Conservation (phyloP, 2,113 vertebrate genomes). For the Anolis carolinensis region DNA sequence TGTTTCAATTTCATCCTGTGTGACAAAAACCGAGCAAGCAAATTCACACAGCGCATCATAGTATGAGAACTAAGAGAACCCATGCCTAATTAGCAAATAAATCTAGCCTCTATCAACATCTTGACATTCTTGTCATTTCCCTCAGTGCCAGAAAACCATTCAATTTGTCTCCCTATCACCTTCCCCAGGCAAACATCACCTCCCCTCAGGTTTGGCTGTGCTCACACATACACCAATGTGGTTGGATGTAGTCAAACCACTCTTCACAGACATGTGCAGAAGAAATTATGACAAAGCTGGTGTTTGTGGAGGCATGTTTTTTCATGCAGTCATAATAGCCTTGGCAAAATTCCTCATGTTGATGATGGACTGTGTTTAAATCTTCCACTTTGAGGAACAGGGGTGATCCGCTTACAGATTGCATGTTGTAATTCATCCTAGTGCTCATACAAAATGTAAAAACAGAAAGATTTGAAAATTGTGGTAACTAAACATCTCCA, state of each 20-base stretch:
- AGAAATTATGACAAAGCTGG: neutral
- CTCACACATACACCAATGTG: neutral
- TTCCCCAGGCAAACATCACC: neutral
- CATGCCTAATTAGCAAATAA: slow-evolving; percentile 24
- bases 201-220: neutral
- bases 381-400: neutral
- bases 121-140: slow-evolving; percentile 18
- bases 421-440: neutral
- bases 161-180: neutral
- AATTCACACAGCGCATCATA: slow-evolving; percentile 14
- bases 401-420: neutral
- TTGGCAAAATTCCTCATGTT: neutral
- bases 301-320: neutral
- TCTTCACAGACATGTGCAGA: neutral
- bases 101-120: neutral
- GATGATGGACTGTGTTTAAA: slow-evolving; percentile 3
- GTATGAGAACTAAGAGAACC: neutral
- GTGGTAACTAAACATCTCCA: neutral
- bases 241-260: neutral
- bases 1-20: neutral
- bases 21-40: neutral
- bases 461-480: slow-evolving; percentile 8
- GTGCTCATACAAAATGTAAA: neutral
- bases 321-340: neutral
- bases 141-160: slow-evolving; percentile 24